Evolutionary conservation across 2,797 vertebrate species (phyloP), one percentile per base, ranked within the genome.

Genomic region (Todus mexicanus): DNA sequence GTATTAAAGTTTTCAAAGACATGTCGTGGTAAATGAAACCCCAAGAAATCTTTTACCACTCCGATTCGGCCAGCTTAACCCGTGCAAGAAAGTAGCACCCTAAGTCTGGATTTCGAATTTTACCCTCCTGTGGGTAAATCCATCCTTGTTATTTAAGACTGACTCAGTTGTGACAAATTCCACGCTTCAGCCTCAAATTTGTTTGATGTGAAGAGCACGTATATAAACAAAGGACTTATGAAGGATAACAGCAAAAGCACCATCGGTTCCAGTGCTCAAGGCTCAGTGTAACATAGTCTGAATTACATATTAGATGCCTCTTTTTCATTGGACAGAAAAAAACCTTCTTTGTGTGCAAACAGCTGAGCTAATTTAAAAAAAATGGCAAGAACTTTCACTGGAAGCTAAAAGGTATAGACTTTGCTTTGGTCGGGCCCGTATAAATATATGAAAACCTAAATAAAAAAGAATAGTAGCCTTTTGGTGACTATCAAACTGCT

Each of bases 321-420:
- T 75, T 84, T 88, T 87, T 91, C 89, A 80, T 10, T 70, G 81
- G 73, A 51, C 21, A 96, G 84, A 63, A 96, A 85, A 95, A 89
- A 80, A 94, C 40, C 40, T 70, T 95, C 72, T 96, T 96, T 95
- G 73, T 94, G 92, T 95, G 93, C 95, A 85, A 92, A 96, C 74
- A 87, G 79, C 47, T 96, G 95, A 96, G 64, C 83, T 95, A 83
- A 89, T 83, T 74, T 66, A 90, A 71, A 75, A 68, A 88, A 92
- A 93, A 85, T 92, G 93, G 50, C 84, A 90, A 23, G 63, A 93
- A 95, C 95, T 96, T 95, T 61, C 96, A 89, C 91, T 94, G 91
- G 95, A 89, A 93, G 72, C 81, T 96, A 66, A 90, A 95, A 90
- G 83, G 61, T 92, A 87, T 51, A 29, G 51, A 70, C 89, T 95